phyloP scores from a whole-genome alignment of 2,888 invertebrate species.

The Drosophila greeni region DNA sequence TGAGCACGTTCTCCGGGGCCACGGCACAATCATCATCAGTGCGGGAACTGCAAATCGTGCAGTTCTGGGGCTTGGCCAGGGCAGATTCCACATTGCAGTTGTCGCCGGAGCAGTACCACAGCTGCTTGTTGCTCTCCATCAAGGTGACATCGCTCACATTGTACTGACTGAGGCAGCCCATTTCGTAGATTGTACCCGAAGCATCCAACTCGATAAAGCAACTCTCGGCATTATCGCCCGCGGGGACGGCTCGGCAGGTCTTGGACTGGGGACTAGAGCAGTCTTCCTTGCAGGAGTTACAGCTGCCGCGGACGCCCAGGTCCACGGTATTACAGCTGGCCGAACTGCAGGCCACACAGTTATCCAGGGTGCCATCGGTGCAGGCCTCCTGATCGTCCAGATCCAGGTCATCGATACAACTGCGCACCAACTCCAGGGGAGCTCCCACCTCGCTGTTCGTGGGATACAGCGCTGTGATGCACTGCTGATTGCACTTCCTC shows the following conservation, averaged over 20 bases:
- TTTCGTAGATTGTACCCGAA: conserved; percentile 39
- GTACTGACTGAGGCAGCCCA: conserved; percentile 73
- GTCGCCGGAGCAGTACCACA: conserved; percentile 69
- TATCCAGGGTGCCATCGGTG: conserved; percentile 28
- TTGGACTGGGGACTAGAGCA: conserved; percentile 56
- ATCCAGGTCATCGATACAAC: conserved; percentile 74
- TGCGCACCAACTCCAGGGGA: conserved; percentile 65
- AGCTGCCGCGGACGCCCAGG: conserved; percentile 64
- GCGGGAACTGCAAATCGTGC: conserved; percentile 68
- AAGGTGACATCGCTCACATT: conserved; percentile 54
- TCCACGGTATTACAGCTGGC: conserved; percentile 61
- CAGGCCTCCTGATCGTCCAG: conserved; percentile 66
- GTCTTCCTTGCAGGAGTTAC: conserved; percentile 65
- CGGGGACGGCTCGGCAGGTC: conserved; percentile 61
- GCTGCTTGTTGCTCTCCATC: conserved; percentile 52
- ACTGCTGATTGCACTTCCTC: conserved; percentile 63
- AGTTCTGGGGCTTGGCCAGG: conserved; percentile 52
- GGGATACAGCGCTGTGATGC: conserved; percentile 74
- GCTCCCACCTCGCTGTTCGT: conserved; percentile 58
- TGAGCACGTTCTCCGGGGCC: conserved; percentile 36
- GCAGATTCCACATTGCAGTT: conserved; percentile 68
- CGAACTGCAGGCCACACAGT: conserved; percentile 62
- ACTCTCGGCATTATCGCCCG: conserved; percentile 53
- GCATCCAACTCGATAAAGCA: conserved; percentile 69
- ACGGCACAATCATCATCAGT: conserved; percentile 65